Percentiles rank a stretch among this genome's conserved stretches.
Evolutionary conservation across 64 coral and sea anemone species (phyloP).

Genomic region (Stylophora pistillata): DNA sequence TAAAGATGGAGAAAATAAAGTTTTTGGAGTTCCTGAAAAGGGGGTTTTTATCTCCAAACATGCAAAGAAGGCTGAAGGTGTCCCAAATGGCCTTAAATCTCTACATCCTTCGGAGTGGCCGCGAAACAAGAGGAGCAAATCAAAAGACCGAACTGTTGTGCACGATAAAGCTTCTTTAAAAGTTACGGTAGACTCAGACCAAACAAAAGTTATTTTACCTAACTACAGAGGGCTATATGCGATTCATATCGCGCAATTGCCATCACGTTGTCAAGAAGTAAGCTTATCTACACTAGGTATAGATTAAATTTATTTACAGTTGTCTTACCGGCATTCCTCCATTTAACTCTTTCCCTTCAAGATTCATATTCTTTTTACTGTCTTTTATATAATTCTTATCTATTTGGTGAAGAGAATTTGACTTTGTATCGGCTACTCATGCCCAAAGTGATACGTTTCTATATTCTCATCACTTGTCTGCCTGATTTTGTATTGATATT

Average conservation of each 20-base stretch:
- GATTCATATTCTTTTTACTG: too few relatives aligned
- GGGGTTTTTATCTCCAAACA: constrained; percentile 59
- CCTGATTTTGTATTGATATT: too few relatives aligned
- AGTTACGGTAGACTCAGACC: constrained; percentile 13
- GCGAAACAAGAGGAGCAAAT: not conserved
- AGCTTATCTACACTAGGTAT: too few relatives aligned
- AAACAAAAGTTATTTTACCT: constrained; percentile 11
- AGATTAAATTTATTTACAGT: too few relatives aligned
- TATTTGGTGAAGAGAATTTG: too few relatives aligned
- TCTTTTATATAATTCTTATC: too few relatives aligned
- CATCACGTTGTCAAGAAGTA: constrained; percentile 21
- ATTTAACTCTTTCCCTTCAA: too few relatives aligned
- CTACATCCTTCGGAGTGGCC: constrained; percentile 57
- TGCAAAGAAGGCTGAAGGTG: constrained; percentile 51
- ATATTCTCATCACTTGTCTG: too few relatives aligned
- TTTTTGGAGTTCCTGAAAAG: constrained; percentile 57
- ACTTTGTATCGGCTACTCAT: too few relatives aligned
- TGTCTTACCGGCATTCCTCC: too few relatives aligned
- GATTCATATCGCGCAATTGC: constrained; percentile 50
- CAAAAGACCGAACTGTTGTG: constrained; percentile 20
- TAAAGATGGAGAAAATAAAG: constrained; percentile 77
- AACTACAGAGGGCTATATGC: constrained; percentile 29
- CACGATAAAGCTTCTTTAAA: constrained; percentile 25
- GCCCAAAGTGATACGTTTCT: too few relatives aligned
- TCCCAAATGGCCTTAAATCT: constrained; percentile 13